Evolutionary conservation across 2,113 vertebrate species (phyloP).

Genomic region (Willisornis vidua): DNA sequence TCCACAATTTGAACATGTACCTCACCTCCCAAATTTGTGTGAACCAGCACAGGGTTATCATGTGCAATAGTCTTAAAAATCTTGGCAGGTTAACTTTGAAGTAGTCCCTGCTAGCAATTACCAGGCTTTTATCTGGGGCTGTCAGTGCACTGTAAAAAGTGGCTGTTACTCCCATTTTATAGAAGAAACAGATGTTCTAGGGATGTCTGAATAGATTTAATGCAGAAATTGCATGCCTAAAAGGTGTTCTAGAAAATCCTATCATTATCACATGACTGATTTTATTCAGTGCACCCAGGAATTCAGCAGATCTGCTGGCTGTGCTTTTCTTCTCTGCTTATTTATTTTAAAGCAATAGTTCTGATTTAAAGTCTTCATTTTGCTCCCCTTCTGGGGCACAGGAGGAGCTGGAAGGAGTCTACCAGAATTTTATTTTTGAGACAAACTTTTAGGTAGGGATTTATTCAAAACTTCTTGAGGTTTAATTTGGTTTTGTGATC

Average conservation of each 20-base stretch:
- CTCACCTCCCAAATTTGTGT: neutral
- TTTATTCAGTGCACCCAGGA: conserved; percentile 47
- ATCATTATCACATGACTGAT: conserved; percentile 45
- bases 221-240: conserved; percentile 23
- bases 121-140: conserved; percentile 29
- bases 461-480: neutral
- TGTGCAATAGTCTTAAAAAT: neutral
- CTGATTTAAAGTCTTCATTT: neutral
- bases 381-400: neutral
- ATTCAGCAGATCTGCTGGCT: neutral
- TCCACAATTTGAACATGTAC: neutral
- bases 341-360: neutral
- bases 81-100: neutral
- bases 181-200: conserved; percentile 44
- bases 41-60: neutral
- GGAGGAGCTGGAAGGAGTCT: neutral
- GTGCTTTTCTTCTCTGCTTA: neutral
- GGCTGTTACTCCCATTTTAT: neutral
- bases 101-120: conserved; percentile 12
- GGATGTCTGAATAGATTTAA: conserved; percentile 24
- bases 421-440: neutral
- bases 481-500: conserved; percentile 34
- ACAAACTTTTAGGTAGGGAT: neutral
- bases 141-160: conserved; percentile 17
- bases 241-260: conserved; percentile 66